phyloP scores from a whole-genome alignment of 1,140 invertebrate species.

The Cyrtorhinus lividipennis region DNA sequence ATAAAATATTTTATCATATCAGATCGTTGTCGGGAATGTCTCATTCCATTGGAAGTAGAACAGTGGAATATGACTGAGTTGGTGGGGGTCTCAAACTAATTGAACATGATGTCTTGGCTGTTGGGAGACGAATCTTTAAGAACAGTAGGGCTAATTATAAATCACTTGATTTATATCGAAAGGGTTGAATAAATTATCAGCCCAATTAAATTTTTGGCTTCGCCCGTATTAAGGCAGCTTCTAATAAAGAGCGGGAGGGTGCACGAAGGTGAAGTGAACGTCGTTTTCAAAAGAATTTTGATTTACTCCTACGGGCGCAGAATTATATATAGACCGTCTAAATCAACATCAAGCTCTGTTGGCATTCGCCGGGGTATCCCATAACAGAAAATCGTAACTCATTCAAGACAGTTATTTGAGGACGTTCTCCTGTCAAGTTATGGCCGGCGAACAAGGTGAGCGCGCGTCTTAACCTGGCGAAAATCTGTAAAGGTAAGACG shows the following conservation, averaged over 20 bases:
- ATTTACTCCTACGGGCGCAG: neutral
- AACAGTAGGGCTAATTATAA: neutral
- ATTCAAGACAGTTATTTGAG: neutral
- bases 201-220: neutral
- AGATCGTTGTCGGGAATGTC: too few species aligned
- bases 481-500: neutral
- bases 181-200: neutral
- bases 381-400: neutral
- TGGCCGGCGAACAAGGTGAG: neutral
- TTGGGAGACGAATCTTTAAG: too few species aligned
- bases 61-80: too few species aligned
- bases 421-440: neutral
- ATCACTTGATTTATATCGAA: neutral
- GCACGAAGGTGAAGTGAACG: neutral
- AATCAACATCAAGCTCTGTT: neutral
- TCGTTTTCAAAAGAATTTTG: neutral
- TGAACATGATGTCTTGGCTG: too few species aligned
- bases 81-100: too few species aligned
- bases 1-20: too few species aligned
- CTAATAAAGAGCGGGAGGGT: neutral
- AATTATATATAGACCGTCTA: neutral
- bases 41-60: too few species aligned
- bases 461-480: neutral
- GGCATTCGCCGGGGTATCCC: neutral
- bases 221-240: neutral